Conservation (phyloP, 2,888 invertebrate genomes). For the Acanthosepion pharaonis region DNA sequence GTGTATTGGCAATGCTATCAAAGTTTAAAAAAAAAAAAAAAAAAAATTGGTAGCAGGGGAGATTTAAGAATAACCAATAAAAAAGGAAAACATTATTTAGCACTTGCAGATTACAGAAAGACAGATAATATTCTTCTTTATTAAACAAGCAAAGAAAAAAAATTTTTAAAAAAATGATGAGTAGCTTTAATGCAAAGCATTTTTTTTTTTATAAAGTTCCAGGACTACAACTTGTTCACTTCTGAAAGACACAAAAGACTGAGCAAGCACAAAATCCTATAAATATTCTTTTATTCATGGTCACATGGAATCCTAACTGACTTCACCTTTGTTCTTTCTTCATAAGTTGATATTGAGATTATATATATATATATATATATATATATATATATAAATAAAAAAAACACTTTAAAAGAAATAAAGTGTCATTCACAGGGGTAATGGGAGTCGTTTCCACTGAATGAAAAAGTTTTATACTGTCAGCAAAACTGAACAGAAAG, state of each 20-base stretch:
- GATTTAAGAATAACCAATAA: too few relatives aligned
- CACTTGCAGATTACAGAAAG: neutral
- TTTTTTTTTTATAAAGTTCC: neutral
- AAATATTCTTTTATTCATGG: constrained; percentile 8
- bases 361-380: too few relatives aligned
- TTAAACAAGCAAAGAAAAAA: constrained; percentile 33
- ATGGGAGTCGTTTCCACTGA: neutral
- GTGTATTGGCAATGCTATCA: too few relatives aligned
- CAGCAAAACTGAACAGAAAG: neutral
- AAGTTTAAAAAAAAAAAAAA: too few relatives aligned
- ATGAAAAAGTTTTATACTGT: neutral
- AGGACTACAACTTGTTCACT: constrained; percentile 6
- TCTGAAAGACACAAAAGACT: constrained; percentile 21
- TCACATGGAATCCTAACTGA: neutral
- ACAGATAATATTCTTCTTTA: neutral
- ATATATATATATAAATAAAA: too few relatives aligned
- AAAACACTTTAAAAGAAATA: neutral
- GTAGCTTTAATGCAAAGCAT: neutral
- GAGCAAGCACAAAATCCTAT: constrained; percentile 14
- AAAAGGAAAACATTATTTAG: neutral
- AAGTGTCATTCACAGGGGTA: neutral
- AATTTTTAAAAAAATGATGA: neutral
- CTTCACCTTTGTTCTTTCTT: too few relatives aligned
- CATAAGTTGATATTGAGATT: too few relatives aligned
- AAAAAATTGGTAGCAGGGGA: too few relatives aligned